A percentile compares a stretch with the other conserved stretches of the same genome.
Conservation (phyloP, 2,888 invertebrate species). For the Leptinotarsa haldemani region DNA sequence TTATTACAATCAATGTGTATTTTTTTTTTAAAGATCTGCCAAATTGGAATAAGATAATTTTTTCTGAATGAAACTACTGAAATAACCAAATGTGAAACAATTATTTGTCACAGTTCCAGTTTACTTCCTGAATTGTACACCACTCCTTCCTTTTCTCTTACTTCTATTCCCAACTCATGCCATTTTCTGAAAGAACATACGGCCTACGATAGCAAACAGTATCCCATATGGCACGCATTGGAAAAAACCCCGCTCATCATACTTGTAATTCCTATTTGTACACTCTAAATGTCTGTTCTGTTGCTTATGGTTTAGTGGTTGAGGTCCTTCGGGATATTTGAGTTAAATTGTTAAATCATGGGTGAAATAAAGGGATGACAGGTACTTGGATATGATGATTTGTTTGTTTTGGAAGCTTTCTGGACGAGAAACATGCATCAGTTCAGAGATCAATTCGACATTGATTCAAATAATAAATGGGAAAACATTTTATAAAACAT, state of each 20-base stretch:
- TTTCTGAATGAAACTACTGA: no score
- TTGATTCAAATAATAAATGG: no score
- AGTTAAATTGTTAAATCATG: slow-evolving; percentile 47
- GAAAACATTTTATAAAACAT: no score
- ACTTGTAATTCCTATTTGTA: slow-evolving; percentile 46
- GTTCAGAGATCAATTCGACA: no score
- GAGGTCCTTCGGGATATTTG: slow-evolving; percentile 51
- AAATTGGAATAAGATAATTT: no score
- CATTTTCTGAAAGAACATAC: slow-evolving; percentile 40
- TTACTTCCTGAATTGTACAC: neutral
- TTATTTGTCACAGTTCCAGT: no score
- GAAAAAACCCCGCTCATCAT: slow-evolving; percentile 47
- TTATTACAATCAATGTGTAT: no score
- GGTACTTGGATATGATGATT: slow-evolving; percentile 42
- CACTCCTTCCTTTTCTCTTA: slow-evolving; percentile 28
- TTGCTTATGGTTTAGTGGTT: slow-evolving; percentile 51
- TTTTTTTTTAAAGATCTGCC: no score
- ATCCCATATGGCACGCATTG: slow-evolving; percentile 51
- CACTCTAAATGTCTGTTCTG: slow-evolving; percentile 50
- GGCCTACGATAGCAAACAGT: slow-evolving; percentile 41
- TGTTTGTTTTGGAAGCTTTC: slow-evolving; percentile 36
- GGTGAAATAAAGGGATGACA: slow-evolving; percentile 47
- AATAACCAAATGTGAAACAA: no score
- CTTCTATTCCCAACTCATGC: slow-evolving; percentile 31
- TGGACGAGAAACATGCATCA: neutral